These are phyloP conservation scores for Amyelois transitella DNA, from an alignment of 1,140 invertebrate species.

Conservation along the genomic window DNA sequence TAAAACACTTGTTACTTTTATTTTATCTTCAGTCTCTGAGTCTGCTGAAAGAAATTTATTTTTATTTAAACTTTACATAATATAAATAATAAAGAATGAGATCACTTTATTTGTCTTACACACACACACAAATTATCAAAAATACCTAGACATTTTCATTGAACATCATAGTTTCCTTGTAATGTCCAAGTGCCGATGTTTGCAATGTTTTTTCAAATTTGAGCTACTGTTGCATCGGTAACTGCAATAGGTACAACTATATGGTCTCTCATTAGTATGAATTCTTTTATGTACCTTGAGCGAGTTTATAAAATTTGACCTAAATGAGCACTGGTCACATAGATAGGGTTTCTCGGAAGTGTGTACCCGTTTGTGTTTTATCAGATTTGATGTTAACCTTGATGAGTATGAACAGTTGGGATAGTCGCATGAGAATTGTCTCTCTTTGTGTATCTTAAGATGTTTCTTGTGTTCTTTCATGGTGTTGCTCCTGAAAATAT, in stretches of 20 bases:
- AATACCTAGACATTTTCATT: no score
- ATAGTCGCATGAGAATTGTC: conserved; percentile 35
- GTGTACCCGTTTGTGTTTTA: conserved; percentile 67
- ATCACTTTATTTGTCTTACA: no score
- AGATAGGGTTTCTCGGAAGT: conserved; percentile 77
- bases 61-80: no score
- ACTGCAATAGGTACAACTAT: conserved; percentile 54
- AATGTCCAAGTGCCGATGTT: conserved; percentile 42
- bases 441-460: conserved; percentile 9
- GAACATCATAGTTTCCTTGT: not conserved
- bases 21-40: no score
- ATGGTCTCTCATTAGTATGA: conserved; percentile 60
- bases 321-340: conserved; percentile 82
- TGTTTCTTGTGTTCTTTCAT: conserved; percentile 17
- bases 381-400: conserved; percentile 52
- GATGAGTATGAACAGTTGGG: conserved; percentile 40
- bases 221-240: conserved; percentile 70
- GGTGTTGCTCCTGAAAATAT: conserved; percentile 21
- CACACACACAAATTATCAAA: no score
- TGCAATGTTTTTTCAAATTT: conserved; percentile 69
- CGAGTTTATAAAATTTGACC: conserved; percentile 60
- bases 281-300: conserved; percentile 63
- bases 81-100: no score
- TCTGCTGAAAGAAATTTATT: no score
- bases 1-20: no score